Conservation (phyloP, 2,888 invertebrate species). For the Trisateles emortualis region DNA sequence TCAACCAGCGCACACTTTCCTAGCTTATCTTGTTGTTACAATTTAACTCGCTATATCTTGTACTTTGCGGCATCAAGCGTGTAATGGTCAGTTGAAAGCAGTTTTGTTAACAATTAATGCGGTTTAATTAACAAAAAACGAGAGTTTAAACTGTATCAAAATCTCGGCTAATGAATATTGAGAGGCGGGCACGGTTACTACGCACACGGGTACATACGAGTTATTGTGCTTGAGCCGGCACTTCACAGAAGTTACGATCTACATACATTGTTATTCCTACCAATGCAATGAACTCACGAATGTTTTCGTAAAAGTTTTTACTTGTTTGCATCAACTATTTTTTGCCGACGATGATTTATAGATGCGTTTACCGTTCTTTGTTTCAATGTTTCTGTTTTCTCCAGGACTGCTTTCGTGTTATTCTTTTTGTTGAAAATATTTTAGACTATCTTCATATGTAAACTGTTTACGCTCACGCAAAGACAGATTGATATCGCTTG, state of each 20-base stretch:
- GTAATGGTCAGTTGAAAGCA: slow-evolving; percentile 56
- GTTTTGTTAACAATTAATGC: slow-evolving; percentile 75
- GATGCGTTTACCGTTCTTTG: no score
- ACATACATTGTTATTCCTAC: slow-evolving; percentile 18
- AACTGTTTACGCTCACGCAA: no score
- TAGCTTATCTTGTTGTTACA: neutral
- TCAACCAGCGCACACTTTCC: neutral
- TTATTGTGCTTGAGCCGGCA: slow-evolving; percentile 10
- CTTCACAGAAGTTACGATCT: slow-evolving; percentile 16
- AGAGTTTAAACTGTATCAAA: slow-evolving; percentile 65
- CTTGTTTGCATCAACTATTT: no score
- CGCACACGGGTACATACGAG: slow-evolving; percentile 15
- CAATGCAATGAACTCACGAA: slow-evolving; percentile 17
- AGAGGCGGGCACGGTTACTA: slow-evolving; percentile 42
- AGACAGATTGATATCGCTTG: no score
- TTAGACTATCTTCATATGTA: no score
- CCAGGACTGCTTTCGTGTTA: no score
- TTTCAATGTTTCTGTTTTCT: no score
- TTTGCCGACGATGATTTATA: no score
- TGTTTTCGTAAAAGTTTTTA: no score
- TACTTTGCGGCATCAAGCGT: slow-evolving; percentile 24
- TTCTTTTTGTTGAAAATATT: no score
- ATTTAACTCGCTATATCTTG: slow-evolving; percentile 17
- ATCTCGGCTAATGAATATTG: slow-evolving; percentile 64
- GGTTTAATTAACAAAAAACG: slow-evolving; percentile 74